Evolutionary conservation across 2,113 vertebrate genomes (phyloP).

Genomic region (Hyperoodon ampullatus): DNA sequence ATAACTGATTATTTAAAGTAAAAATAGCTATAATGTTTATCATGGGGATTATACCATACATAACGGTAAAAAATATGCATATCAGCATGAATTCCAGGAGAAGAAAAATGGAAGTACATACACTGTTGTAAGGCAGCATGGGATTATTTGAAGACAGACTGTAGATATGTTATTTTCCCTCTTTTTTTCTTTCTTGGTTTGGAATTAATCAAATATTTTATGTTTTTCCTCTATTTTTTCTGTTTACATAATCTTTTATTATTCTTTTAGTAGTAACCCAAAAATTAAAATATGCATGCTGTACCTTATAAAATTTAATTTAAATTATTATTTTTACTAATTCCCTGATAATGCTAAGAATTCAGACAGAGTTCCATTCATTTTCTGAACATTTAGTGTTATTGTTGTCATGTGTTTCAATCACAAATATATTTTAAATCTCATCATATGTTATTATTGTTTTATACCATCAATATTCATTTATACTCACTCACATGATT

Average conservation of each 20-base stretch:
- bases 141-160: neutral
- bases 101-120: neutral
- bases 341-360: neutral
- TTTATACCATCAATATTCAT: neutral
- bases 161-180: neutral
- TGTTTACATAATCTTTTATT: neutral
- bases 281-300: neutral
- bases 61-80: too few relatives aligned
- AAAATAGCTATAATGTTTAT: neutral
- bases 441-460: neutral
- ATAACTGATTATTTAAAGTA: neutral
- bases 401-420: neutral
- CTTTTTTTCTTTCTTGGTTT: neutral
- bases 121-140: too few relatives aligned
- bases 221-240: neutral
- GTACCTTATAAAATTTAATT: neutral
- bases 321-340: neutral
- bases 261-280: neutral
- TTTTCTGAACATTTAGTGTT: neutral
- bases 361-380: neutral
- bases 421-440: neutral
- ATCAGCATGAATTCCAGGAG: neutral
- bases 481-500: neutral
- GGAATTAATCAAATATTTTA: neutral
- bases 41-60: too few relatives aligned